These are phyloP conservation scores for Microplitis manilae DNA, from an alignment of 2,888 invertebrate genomes.

Conservation along the genomic window DNA sequence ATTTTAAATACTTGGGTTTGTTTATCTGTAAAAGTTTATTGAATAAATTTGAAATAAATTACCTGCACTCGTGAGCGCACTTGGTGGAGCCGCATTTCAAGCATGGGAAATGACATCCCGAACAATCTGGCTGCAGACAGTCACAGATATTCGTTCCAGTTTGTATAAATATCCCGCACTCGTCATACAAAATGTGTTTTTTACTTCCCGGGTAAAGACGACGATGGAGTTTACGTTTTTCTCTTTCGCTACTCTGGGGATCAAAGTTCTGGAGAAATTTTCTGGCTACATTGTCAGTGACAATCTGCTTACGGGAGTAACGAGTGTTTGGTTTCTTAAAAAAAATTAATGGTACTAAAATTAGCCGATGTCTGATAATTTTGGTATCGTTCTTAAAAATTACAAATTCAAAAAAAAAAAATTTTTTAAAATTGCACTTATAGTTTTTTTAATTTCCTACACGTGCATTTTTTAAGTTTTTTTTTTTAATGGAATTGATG, in stretches of 20 bases:
- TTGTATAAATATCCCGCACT: constrained; percentile 77
- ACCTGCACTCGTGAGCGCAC: constrained; percentile 88
- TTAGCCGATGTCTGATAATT: no score
- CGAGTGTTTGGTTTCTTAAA: constrained; percentile 50
- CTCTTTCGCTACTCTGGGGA: constrained; percentile 84
- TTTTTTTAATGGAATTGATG: no score
- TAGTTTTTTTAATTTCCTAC: no score
- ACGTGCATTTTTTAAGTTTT: no score
- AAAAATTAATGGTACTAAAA: background rate
- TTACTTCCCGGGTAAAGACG: constrained; percentile 76
- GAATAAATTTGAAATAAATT: constrained; percentile 41
- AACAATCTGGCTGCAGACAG: constrained; percentile 83
- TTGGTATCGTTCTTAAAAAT: no score
- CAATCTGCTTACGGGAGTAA: constrained; percentile 33
- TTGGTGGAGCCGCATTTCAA: constrained; percentile 81
- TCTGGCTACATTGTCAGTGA: constrained; percentile 59
- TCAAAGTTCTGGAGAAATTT: constrained; percentile 76
- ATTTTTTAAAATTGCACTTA: no score
- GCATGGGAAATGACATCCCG: constrained; percentile 90
- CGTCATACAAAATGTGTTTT: constrained; percentile 79
- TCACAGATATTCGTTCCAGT: constrained; percentile 86
- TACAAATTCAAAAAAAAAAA: no score
- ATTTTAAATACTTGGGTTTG: no score
- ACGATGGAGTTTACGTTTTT: constrained; percentile 83
- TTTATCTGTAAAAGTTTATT: constrained; percentile 21